A percentile compares a stretch with the other conserved stretches of the same genome.
Conservation (phyloP, 2,113 vertebrate genomes). For the Rhineura floridana region DNA sequence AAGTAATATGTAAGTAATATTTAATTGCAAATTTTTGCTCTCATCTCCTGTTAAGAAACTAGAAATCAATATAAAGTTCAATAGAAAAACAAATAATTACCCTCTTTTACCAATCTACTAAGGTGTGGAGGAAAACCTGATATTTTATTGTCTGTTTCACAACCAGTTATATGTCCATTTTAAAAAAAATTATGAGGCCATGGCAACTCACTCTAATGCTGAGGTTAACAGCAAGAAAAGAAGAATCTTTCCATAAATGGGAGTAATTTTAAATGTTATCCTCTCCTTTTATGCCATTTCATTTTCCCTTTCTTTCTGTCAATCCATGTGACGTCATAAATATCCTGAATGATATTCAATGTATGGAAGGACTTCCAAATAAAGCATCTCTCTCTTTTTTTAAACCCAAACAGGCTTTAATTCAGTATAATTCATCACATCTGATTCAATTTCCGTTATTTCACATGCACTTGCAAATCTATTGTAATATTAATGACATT, state of each 20-base stretch:
- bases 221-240: neutral
- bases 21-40: no score
- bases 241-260: neutral
- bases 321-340: conserved; percentile 5
- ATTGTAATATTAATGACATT: conserved; percentile 46
- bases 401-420: conserved; percentile 38
- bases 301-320: neutral
- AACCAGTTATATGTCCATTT: neutral
- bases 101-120: neutral
- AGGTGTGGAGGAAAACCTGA: no score
- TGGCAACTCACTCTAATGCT: neutral
- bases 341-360: conserved; percentile 42
- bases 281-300: neutral
- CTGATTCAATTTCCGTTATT: conserved; percentile 44
- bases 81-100: no score
- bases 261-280: neutral
- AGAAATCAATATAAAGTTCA: no score
- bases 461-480: conserved; percentile 44
- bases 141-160: no score
- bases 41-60: no score
- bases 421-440: conserved; percentile 35
- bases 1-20: no score
- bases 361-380: conserved; percentile 29
- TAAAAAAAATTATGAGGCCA: neutral
- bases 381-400: conserved; percentile 24